Evolutionary conservation across 2,888 invertebrate species (phyloP), one percentile per base, ranked within the genome.

Genomic region (Nineta flava): DNA sequence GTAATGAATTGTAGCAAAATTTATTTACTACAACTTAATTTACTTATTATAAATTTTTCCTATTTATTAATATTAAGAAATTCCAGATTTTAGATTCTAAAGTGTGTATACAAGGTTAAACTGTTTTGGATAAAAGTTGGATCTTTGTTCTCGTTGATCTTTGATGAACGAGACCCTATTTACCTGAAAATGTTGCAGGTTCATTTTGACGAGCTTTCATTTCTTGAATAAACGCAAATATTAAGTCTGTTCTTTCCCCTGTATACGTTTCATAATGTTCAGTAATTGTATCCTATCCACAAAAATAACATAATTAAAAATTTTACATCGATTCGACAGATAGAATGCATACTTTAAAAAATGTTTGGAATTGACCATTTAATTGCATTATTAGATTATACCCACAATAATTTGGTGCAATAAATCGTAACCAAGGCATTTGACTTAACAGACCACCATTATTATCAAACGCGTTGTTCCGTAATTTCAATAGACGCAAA

Each of bases 221-320:
- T 65, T 81, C 76, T 19, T 69, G 67, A 9, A 82, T 66, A 55
- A 75, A 82, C 45, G 77, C 68, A 58, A 76, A 76, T 45, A 82
- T 78, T n/a, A 81, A 62, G 61, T 81, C 80, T 47, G 67, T 66
- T 2, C 69, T 63, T 46, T 65, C 10, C 0, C 68, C 58, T 0
- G 63, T 59, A 57, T 73, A 71, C 2, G 62, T 68, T 31, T 61
- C 53, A 35, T 72, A 69, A 56, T 81, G 81, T 17, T 77, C 72
- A 0, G 64, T 58, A 46, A 82, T 79, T 1, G 68, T 70, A 51
- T 72, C 72, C 69, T 69, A 51, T 15, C n/a, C 56, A 53, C 47
- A 47, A 4, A 40, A 19, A n/a, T n/a, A n/a, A n/a, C n/a, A n/a
- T n/a, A n/a, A n/a, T n/a, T n/a, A n/a, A n/a, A n/a, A n/a, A n/a